phyloP scores from a whole-genome alignment of 2,797 vertebrate genomes.

The Momotus momota region DNA sequence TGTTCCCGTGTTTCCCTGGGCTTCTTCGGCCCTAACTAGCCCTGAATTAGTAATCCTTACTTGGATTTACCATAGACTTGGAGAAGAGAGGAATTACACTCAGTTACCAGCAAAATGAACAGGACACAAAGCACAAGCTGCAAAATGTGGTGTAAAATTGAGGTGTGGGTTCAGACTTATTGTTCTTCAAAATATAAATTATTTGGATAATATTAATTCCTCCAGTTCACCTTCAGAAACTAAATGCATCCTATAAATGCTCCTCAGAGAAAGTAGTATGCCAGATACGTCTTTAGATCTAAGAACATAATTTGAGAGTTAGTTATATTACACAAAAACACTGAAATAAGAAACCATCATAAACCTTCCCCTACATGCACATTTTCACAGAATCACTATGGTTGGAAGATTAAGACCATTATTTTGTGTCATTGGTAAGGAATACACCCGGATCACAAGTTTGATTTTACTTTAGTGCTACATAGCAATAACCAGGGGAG shows the following conservation, averaged over 20 bases:
- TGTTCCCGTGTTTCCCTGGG: not conserved
- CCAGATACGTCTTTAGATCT: not conserved
- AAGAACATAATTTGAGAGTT: rapidly evolving
- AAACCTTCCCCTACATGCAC: rapidly evolving
- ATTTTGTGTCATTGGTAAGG: not conserved
- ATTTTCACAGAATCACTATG: not conserved
- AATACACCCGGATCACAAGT: not conserved
- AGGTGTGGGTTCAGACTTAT: not conserved
- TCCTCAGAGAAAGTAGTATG: not conserved
- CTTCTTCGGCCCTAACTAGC: not conserved
- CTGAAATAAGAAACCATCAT: not conserved
- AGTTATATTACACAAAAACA: not conserved
- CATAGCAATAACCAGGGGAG: not conserved
- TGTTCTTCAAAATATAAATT: not conserved
- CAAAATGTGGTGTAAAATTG: not conserved
- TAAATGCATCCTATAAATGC: not conserved
- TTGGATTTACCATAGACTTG: not conserved
- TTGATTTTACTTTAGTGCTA: not conserved
- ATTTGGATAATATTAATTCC: not conserved
- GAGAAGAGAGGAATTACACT: not conserved
- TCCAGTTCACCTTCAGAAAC: not conserved
- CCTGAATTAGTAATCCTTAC: not conserved
- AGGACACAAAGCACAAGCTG: not conserved
- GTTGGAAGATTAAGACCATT: too few relatives aligned
- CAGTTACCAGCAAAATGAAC: not conserved